phyloP scores from a whole-genome alignment of 1,140 invertebrate species.

The Bombus vancouverensis region DNA sequence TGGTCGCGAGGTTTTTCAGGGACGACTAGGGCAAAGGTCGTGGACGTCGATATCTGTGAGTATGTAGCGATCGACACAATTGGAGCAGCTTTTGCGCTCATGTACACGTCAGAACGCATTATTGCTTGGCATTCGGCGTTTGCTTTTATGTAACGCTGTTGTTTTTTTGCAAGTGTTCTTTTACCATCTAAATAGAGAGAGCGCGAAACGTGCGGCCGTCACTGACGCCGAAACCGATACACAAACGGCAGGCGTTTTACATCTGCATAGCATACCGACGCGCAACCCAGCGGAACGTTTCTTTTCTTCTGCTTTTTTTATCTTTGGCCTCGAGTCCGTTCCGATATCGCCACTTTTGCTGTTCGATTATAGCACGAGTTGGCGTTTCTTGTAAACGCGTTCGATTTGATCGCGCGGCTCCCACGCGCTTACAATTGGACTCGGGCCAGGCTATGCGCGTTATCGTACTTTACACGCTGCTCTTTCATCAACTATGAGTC shows the following conservation, averaged over 20 bases:
- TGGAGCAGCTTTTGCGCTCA: background rate
- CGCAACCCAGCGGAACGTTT: background rate
- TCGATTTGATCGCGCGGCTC: slow-evolving; percentile 30
- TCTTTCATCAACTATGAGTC: slow-evolving; percentile 55
- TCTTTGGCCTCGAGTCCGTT: slow-evolving; percentile 2
- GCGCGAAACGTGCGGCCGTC: background rate
- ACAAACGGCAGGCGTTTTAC: background rate
- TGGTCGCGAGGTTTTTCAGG: background rate
- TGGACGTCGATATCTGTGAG: slow-evolving; percentile 6
- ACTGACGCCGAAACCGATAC: background rate
- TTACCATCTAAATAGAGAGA: slow-evolving; percentile 51
- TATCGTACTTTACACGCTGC: slow-evolving; percentile 46
- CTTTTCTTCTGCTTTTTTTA: background rate
- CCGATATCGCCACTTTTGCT: slow-evolving; percentile 11
- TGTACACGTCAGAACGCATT: slow-evolving; percentile 36
- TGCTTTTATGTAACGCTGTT: slow-evolving; percentile 62
- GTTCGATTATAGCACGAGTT: slow-evolving; percentile 42
- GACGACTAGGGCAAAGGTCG: background rate
- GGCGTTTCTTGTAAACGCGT: slow-evolving; percentile 37
- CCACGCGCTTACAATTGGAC: slow-evolving; percentile 53
- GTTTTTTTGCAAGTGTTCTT: slow-evolving; percentile 59
- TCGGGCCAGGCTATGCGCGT: slow-evolving; percentile 47
- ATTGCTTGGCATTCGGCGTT: slow-evolving; percentile 58
- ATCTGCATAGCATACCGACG: slow-evolving; percentile 23
- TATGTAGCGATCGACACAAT: slow-evolving; percentile 36